These are phyloP conservation scores for Excalfactoria chinensis DNA, from an alignment of 2,113 vertebrate species.

Conservation along the genomic window DNA sequence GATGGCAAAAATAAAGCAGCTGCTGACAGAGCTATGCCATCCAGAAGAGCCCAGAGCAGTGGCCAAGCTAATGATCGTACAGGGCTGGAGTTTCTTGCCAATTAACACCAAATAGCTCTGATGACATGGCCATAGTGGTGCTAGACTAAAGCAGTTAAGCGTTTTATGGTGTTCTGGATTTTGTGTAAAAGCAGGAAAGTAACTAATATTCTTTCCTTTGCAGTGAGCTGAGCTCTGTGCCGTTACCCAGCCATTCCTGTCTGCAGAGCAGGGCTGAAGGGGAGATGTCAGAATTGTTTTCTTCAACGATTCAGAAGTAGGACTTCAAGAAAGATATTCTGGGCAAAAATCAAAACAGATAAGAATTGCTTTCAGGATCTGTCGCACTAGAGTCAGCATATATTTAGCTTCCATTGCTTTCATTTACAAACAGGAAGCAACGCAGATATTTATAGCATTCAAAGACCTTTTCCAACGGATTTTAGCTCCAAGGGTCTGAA, in stretches of 20 bases:
- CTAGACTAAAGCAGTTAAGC: neutral
- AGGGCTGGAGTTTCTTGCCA: neutral
- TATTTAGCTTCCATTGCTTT: slow-evolving; percentile 40
- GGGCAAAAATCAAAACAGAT: slow-evolving; percentile 43
- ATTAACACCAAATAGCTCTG: neutral
- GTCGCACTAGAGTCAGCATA: slow-evolving; percentile 8
- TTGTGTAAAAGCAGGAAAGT: neutral
- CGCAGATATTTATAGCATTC: neutral
- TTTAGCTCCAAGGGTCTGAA: neutral
- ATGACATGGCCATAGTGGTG: neutral
- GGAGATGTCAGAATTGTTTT: slow-evolving; percentile 22
- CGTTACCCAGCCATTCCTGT: neutral
- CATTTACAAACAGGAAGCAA: slow-evolving; percentile 16
- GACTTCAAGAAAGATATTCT: slow-evolving; percentile 46
- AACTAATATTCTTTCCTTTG: neutral
- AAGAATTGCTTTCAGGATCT: slow-evolving; percentile 33
- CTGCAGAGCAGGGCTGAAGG: neutral
- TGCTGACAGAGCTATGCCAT: neutral
- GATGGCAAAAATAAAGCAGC: neutral
- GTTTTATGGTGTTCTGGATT: neutral
- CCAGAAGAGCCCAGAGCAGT: neutral
- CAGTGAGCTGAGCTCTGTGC: neutral
- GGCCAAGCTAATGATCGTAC: neutral
- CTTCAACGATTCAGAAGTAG: neutral
- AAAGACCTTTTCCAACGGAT: neutral